These are phyloP conservation scores for Cuculus canorus DNA, from an alignment of 2,797 vertebrate genomes.

Conservation along the genomic window DNA sequence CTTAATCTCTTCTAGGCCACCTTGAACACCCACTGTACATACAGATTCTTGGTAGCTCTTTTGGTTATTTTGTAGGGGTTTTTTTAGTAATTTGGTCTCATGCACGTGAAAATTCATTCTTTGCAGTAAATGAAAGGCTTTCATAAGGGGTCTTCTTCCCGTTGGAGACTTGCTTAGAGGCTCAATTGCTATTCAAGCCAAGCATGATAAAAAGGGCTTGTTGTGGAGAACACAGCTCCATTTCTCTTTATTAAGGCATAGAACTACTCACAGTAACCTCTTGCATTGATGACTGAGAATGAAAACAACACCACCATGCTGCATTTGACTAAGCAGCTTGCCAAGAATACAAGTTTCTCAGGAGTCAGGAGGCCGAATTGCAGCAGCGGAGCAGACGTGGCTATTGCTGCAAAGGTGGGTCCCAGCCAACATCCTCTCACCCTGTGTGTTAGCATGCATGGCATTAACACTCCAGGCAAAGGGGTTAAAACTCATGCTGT, in stretches of 20 bases:
- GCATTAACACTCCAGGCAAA: not conserved
- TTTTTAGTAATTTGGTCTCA: conserved; percentile 43
- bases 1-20: not conserved
- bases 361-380: not conserved
- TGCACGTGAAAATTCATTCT: conserved; percentile 28
- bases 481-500: not conserved
- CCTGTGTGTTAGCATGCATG: rapidly evolving
- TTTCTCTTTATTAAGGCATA: conserved; percentile 67
- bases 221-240: conserved; percentile 58
- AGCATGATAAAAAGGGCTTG: conserved; percentile 59
- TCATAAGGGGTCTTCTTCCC: conserved; percentile 53
- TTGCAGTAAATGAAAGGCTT: conserved; percentile 42
- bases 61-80: not conserved
- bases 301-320: conserved; percentile 11
- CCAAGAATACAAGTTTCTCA: conserved; percentile 37
- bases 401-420: not conserved
- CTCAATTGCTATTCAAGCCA: conserved; percentile 60
- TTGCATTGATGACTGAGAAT: conserved; percentile 48
- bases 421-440: not conserved
- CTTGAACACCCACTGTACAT: not conserved
- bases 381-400: conserved; percentile 4
- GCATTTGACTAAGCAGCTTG: conserved; percentile 41
- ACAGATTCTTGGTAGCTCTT: not conserved
- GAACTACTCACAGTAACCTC: conserved; percentile 51
- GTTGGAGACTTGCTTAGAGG: conserved; percentile 36